phyloP scores from a whole-genome alignment of 2,797 vertebrate genomes.

The Hippopotamyrus pictus region DNA sequence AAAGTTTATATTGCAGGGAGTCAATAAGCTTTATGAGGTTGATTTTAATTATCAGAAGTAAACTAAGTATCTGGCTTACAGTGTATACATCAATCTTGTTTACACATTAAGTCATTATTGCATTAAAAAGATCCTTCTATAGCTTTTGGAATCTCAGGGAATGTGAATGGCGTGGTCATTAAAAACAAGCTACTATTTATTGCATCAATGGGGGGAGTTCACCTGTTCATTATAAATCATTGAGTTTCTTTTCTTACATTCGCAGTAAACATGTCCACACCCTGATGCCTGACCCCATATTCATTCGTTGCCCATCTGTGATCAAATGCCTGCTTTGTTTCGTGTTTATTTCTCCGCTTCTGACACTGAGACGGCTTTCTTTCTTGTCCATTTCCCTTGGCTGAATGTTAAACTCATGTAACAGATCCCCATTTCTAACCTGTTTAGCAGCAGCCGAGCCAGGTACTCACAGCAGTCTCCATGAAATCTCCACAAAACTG shows the following conservation, averaged over 20 bases:
- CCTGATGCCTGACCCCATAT: neutral
- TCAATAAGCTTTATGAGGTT: slow-evolving; percentile 74
- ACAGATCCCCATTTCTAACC: neutral
- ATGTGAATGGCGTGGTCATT: neutral
- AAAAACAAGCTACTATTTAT: neutral
- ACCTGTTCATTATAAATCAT: neutral
- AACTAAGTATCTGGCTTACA: slow-evolving; percentile 63
- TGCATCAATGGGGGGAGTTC: neutral
- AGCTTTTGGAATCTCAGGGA: neutral
- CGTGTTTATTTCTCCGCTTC: neutral
- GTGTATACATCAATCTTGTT: slow-evolving; percentile 64
- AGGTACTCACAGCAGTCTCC: neutral
- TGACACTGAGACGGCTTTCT: neutral
- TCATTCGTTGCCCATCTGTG: neutral
- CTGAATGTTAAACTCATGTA: neutral
- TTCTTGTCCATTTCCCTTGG: neutral
- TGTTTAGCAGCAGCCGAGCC: neutral
- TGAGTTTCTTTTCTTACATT: neutral
- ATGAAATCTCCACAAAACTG: neutral
- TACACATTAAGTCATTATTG: slow-evolving; percentile 47
- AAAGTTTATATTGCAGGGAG: slow-evolving; percentile 58
- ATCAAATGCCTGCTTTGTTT: neutral
- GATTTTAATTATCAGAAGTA: slow-evolving; percentile 75
- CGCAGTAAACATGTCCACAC: neutral
- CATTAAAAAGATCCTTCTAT: neutral